These are phyloP conservation scores for Papilio aristodemus DNA, from an alignment of 1,140 invertebrate genomes.

Conservation along the genomic window DNA sequence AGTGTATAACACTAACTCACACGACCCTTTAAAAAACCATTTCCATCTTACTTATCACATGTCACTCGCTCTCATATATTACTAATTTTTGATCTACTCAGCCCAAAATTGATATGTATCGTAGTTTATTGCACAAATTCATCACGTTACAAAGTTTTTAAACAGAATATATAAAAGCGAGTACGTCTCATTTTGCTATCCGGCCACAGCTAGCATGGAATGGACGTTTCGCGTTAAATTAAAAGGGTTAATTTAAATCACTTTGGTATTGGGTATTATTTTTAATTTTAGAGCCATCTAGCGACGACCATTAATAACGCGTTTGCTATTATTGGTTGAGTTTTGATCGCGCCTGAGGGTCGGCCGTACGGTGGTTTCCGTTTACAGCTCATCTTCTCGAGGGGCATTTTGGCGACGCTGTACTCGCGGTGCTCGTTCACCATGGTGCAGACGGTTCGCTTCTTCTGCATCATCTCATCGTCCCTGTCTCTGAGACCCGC, in stretches of 20 bases:
- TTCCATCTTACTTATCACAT: constrained; percentile 63
- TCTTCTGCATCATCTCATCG: constrained; percentile 92
- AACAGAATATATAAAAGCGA: constrained; percentile 51
- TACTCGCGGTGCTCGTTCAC: constrained; percentile 88
- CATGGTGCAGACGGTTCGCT: constrained; percentile 90
- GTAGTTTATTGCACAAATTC: constrained; percentile 75
- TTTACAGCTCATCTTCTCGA: constrained; percentile 89
- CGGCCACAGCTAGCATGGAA: constrained; percentile 73
- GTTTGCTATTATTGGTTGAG: constrained; percentile 50
- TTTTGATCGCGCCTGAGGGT: constrained; percentile 48
- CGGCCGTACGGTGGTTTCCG: constrained; percentile 80
- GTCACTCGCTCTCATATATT: constrained; percentile 68
- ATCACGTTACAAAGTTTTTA: constrained; percentile 54
- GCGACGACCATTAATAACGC: constrained; percentile 47
- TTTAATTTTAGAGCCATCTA: constrained; percentile 58
- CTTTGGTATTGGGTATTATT: background rate
- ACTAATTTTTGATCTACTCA: constrained; percentile 62
- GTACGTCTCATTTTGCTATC: constrained; percentile 57
- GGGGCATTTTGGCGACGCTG: constrained; percentile 88
- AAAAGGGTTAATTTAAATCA: constrained; percentile 49
- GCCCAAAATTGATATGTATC: constrained; percentile 79
- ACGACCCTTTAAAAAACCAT: constrained; percentile 49
- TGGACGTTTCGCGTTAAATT: constrained; percentile 56
- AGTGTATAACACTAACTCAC: constrained; percentile 62
- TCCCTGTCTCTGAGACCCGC: constrained; percentile 87